Percentiles rank a stretch among this genome's conserved stretches.
phyloP scores from a whole-genome alignment of 2,797 vertebrate species.

The Ctenosaura bakeri region DNA sequence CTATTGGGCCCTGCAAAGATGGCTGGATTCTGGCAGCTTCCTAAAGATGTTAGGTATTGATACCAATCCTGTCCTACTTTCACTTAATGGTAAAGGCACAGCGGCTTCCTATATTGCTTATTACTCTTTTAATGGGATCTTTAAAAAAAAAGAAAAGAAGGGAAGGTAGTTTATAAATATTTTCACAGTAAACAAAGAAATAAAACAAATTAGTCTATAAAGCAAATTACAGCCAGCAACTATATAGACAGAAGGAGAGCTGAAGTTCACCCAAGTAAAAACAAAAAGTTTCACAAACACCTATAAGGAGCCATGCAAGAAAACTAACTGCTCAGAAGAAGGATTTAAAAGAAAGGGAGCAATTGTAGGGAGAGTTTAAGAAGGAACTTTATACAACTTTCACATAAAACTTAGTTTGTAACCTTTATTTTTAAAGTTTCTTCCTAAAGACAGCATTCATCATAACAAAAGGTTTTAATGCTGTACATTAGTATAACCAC shows the following conservation, averaged over 20 bases:
- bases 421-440: constrained; percentile 22
- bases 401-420: not conserved
- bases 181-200: not conserved
- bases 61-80: not conserved
- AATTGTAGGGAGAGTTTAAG: not conserved
- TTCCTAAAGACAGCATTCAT: not conserved
- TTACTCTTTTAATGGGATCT: not conserved
- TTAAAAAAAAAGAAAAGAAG: not conserved
- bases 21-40: not conserved
- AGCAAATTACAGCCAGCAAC: not conserved
- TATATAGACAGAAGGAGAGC: not conserved
- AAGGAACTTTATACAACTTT: not conserved
- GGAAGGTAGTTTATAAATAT: not conserved
- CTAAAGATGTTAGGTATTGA: not conserved
- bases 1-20: not conserved
- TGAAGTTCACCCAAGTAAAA: not conserved
- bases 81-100: too few species aligned
- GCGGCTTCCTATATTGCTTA: not conserved
- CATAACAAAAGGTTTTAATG: not conserved
- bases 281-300: not conserved
- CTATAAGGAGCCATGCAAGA: not conserved
- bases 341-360: not conserved
- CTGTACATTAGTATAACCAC: not conserved
- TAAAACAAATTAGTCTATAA: constrained; percentile 4
- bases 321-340: not conserved